A percentile compares a stretch with the other conserved stretches of the same genome.
Conservation (phyloP, 2,113 vertebrate species). For the Eretmochelys imbricata region DNA sequence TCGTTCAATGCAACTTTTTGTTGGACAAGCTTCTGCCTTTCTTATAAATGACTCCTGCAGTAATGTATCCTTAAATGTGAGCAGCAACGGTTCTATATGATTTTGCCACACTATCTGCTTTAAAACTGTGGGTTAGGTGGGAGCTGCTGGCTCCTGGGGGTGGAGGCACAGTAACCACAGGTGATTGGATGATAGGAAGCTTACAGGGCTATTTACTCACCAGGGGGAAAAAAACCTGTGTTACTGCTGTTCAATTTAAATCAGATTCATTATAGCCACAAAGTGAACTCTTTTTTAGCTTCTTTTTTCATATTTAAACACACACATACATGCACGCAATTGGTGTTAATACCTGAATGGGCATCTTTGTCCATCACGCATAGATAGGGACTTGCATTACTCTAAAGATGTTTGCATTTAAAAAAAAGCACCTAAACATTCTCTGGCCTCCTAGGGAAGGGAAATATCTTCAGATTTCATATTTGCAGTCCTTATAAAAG, state of each 20-base stretch:
- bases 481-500: neutral
- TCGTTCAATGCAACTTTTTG: constrained; percentile 49
- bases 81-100: constrained; percentile 10
- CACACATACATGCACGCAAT: accelerated
- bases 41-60: neutral
- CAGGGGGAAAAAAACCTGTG: neutral
- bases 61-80: constrained; percentile 13
- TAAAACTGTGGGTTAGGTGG: constrained; percentile 2
- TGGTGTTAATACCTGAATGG: neutral
- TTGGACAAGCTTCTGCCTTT: constrained; percentile 21
- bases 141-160: constrained; percentile 27
- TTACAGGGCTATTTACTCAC: constrained; percentile 34
- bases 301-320: neutral
- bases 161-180: constrained; percentile 49
- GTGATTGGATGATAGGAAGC: constrained; percentile 67
- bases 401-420: neutral
- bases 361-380: neutral
- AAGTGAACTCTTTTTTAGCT: neutral
- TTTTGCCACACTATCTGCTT: constrained; percentile 49
- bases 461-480: neutral
- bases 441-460: neutral
- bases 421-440: neutral
- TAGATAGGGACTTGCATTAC: neutral
- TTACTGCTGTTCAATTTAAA: constrained; percentile 29
- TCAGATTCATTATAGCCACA: neutral